Evolutionary conservation across 2,888 invertebrate species (phyloP), one percentile per base, ranked within the genome.

Genomic region (Acanthosepion pharaonis): DNA sequence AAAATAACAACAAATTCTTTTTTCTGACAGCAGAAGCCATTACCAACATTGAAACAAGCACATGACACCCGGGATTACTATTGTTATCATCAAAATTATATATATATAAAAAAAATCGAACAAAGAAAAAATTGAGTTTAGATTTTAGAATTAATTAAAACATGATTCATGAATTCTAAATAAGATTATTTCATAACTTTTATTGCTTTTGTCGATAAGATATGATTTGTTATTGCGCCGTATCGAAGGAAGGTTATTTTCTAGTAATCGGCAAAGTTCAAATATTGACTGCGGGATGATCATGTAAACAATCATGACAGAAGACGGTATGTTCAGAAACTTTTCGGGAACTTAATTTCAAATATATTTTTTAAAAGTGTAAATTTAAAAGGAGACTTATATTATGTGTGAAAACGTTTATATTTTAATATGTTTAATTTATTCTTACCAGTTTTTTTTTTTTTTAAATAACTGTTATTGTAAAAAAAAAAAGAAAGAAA

Each of bases 241-340:
- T 92, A 92, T 49, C 92, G 94, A 59, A 59, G 94, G 94, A 59
- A 55, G 18, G 23, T 53, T 55, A 94, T 28, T 92, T 92, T 92
- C 48, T 28, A 53, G n/a, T 11, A 92, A 92, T 92, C 51, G 48
- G 9, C 20, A 2, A 28, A 20, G 28, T 2, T 92, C 11, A 49
- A 53, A 53, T 20, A 91, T 94, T 94, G n/a, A 48, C 94, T 95
- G 95, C 95, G 94, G 55, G 48, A 92, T 51, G 94, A 92, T 93
- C 94, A 91, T 91, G 95, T 95, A 95, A 96, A 96, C 96, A 96
- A 95, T 95, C 95, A 96, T 96, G 96, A 95, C 96, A 95, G 96
- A 95, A 92, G 95, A 95, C 33, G 96, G 96, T 96, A 78, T 33
- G 95, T 93, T 94, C 42, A 53, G 55, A 53, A 93, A 53, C 33